Base-by-base conservation (phyloP, 2,113 vertebrate species). In the Pygoscelis adeliae region DNA sequence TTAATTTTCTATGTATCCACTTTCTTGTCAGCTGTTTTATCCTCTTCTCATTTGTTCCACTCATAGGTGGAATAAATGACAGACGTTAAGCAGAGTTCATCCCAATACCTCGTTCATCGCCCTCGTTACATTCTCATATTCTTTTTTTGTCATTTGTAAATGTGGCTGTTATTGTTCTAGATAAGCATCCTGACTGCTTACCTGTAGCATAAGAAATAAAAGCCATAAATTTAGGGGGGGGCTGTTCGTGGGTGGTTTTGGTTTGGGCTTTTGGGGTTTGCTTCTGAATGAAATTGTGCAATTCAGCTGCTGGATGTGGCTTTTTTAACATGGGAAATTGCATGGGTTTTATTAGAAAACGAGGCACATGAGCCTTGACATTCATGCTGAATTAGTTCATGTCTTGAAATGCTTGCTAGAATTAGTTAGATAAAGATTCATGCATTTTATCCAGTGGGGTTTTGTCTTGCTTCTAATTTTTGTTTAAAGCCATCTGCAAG, bases 1-100 rank as follows among this genome's bases (percentile, higher is more conserved):
- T 90, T 59, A 15, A n/a, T 87, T 80, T 87, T 65, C 56, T 20
- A 5, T 70, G 21, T 70, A 80, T 55, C 38, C 13, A 38, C 55
- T 70, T 93, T 53, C 27, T 80, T 83, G 38, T 74, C n/a, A 79
- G 30, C 61, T 83, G 25, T 69, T 90, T 70, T 59, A 49, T 79
- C 55, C 44, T 56, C 30, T 73, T 80, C 9, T 44, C n/a, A n/a
- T 53, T 93, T 49, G 4, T 76, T 87, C 66, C 15, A 38, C 8
- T 74, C 66, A 49, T 15, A 74, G 44, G 27, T 63, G 38, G 30
- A 83, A 90, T 83, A 83, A 83, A 83, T 87, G 53, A 47, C 32
- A 53, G n/a, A 47, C 2, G 0, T 69, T 63, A 69, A 93, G 49
- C 18, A 73, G 70, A 62, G 26, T 59, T 87, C 27, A 34, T 79